A percentile compares a stretch with the other conserved stretches of the same genome.
Conservation (phyloP, 2,888 invertebrate genomes). For the Callyntrura guangdongensis region DNA sequence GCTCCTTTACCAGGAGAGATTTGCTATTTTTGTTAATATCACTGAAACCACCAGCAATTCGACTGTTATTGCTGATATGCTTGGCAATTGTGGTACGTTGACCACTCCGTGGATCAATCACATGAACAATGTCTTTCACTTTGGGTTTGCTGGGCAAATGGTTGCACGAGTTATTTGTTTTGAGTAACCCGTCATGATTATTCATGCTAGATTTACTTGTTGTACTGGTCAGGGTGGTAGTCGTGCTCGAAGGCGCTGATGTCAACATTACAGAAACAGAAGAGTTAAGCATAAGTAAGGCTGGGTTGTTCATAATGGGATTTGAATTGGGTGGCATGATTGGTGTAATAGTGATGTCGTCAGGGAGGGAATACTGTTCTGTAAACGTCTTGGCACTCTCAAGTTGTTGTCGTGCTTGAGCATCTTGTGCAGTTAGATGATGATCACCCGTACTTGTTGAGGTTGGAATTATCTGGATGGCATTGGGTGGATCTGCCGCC, state of each 20-base stretch:
- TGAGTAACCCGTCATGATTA: constrained; percentile 60
- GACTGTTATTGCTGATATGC: constrained; percentile 83
- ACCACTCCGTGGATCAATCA: constrained; percentile 83
- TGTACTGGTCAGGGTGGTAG: constrained; percentile 34
- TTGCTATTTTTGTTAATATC: constrained; percentile 48
- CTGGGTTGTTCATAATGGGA: constrained; percentile 27
- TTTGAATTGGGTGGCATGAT: constrained; percentile 76
- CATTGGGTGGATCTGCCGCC: constrained; percentile 79
- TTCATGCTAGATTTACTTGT: constrained; percentile 45
- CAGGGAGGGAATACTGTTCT: constrained; percentile 84
- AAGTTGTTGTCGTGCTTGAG: constrained; percentile 78
- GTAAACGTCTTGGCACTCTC: constrained; percentile 84
- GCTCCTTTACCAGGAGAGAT: constrained; percentile 21
- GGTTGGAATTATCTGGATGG: constrained; percentile 72
- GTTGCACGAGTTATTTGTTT: constrained; percentile 61
- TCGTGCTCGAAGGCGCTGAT: constrained; percentile 67
- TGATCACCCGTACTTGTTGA: not conserved
- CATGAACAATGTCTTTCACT: constrained; percentile 83
- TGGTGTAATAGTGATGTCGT: constrained; percentile 84
- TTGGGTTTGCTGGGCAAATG: constrained; percentile 61
- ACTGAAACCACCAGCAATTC: constrained; percentile 52
- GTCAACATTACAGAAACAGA: constrained; percentile 73
- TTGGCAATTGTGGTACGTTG: constrained; percentile 84
- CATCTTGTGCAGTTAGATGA: constrained; percentile 6
- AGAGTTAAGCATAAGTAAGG: constrained; percentile 72